Percentiles rank a stretch among this genome's conserved stretches.
phyloP scores from a whole-genome alignment of 2,113 vertebrate genomes.

The Oceanites oceanicus region DNA sequence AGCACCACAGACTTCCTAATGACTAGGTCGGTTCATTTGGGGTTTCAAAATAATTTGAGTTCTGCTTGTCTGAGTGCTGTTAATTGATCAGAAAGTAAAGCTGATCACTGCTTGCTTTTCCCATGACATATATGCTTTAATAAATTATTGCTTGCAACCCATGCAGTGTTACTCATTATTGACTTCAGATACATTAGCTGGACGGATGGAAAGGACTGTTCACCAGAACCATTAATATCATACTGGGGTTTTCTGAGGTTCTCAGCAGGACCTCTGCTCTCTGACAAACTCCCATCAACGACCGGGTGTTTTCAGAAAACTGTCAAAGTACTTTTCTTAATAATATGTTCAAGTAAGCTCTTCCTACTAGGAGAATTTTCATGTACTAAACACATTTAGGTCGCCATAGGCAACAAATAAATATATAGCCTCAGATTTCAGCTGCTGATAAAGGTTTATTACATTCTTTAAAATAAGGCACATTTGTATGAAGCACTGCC shows the following conservation, averaged over 20 bases:
- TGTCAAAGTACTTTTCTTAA: not conserved
- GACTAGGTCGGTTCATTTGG: conserved; percentile 38
- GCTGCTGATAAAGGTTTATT: not conserved
- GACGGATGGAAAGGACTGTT: conserved; percentile 7
- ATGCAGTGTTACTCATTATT: conserved; percentile 53
- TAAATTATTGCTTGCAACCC: conserved; percentile 61
- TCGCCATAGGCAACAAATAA: not conserved
- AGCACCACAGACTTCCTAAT: conserved; percentile 58
- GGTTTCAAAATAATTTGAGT: conserved; percentile 62
- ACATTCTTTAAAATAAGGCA: not conserved
- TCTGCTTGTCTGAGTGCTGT: conserved; percentile 58
- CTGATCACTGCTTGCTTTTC: conserved; percentile 62
- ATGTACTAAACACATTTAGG: not conserved
- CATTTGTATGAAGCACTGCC: not conserved
- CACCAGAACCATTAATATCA: conserved; percentile 23
- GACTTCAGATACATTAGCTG: conserved; percentile 52
- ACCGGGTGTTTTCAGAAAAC: not conserved
- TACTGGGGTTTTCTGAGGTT: not conserved
- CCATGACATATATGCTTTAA: conserved; percentile 59
- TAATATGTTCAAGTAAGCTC: not conserved
- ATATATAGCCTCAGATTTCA: not conserved
- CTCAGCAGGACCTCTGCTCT: not conserved
- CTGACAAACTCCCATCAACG: not conserved
- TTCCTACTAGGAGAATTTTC: not conserved
- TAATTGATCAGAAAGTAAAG: conserved; percentile 76